Evolutionary conservation across 1,140 invertebrate species (phyloP).

Genomic region (Bicyclus anynana): DNA sequence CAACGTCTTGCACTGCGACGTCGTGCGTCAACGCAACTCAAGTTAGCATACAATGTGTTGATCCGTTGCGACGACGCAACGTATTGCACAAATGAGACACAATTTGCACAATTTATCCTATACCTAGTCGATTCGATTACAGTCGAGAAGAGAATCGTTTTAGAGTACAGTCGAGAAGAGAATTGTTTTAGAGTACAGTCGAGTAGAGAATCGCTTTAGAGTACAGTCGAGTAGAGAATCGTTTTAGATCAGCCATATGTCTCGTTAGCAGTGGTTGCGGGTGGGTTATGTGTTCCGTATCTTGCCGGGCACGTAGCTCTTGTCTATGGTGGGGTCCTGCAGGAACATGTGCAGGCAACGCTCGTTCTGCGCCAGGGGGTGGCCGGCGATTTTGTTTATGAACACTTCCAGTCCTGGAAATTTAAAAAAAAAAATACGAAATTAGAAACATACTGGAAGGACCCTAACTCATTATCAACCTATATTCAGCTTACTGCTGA

Average conservation of each 20-base stretch:
- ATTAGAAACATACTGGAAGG: no score
- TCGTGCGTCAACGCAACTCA: no score
- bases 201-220: constrained; percentile 47
- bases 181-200: no score
- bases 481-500: no score
- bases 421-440: no score
- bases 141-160: background rate
- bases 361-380: constrained; percentile 99
- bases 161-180: no score
- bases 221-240: constrained; percentile 33
- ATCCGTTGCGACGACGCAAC: no score
- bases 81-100: no score
- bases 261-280: background rate
- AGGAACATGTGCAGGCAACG: constrained; percentile 99
- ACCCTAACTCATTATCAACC: no score
- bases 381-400: constrained; percentile 99
- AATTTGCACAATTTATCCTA: no score
- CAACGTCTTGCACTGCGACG: no score
- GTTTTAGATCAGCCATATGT: constrained; percentile 34
- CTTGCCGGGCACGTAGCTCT: constrained; percentile 99
- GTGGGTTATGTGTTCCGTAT: constrained; percentile 94
- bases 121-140: background rate
- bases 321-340: constrained; percentile 97
- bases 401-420: constrained; percentile 92
- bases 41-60: no score